Conservation (phyloP, 1,140 invertebrate genomes). For the Drusus annulatus region DNA sequence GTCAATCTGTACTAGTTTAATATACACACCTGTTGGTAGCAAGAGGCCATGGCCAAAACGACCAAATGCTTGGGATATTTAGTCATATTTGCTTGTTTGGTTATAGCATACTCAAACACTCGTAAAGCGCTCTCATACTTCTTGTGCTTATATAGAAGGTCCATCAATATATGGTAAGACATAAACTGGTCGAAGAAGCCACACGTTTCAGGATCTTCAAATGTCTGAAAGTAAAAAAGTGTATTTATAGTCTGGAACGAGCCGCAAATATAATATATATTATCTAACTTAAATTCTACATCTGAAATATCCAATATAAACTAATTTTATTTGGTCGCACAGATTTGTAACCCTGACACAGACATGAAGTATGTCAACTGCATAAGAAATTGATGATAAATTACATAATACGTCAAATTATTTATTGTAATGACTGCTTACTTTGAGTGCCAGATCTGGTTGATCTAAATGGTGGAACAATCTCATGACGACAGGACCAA, state of each 20-base stretch:
- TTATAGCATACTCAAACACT: slow-evolving; percentile 75
- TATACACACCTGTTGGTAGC: slow-evolving; percentile 80
- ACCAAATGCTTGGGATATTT: slow-evolving; percentile 79
- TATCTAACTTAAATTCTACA: no score
- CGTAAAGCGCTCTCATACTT: slow-evolving; percentile 80
- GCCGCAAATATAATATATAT: no score
- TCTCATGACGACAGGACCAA: slow-evolving; percentile 89
- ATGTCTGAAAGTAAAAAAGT: slow-evolving; percentile 69
- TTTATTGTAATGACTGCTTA: slow-evolving; percentile 54
- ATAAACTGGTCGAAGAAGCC: slow-evolving; percentile 82
- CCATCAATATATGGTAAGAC: slow-evolving; percentile 79
- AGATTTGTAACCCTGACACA: no score
- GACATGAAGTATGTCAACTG: no score
- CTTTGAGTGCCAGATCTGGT: slow-evolving; percentile 77
- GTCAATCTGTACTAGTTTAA: background rate
- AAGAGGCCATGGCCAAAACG: slow-evolving; percentile 78
- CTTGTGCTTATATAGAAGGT: slow-evolving; percentile 80
- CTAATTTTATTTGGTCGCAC: no score
- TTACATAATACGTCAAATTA: no score
- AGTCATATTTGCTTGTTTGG: slow-evolving; percentile 72
- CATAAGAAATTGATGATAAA: no score
- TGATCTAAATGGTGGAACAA: slow-evolving; percentile 81
- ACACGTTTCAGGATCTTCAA: slow-evolving; percentile 74
- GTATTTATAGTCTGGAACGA: no score
- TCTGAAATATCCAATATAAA: no score